Evolutionary conservation across 2,888 invertebrate species (phyloP).

Genomic region (Stegana nigrithorax): DNA sequence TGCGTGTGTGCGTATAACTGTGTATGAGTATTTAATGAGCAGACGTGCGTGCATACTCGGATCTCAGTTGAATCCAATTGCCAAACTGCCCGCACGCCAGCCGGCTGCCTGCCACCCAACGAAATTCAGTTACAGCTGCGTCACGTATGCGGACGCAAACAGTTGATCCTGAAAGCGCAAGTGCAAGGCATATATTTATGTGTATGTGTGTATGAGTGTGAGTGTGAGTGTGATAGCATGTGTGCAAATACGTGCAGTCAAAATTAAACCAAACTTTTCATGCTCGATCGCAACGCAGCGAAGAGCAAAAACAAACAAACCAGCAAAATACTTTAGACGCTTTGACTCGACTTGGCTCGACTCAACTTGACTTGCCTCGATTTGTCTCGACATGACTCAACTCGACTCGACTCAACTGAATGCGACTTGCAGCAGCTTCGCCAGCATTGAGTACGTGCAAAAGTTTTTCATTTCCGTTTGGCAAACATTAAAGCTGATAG

Average conservation of each 20-base stretch:
- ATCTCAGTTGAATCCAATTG: no score
- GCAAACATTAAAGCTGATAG: constrained; percentile 60
- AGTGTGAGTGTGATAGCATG: constrained; percentile 31
- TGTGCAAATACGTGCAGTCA: constrained; percentile 48
- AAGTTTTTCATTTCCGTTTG: constrained; percentile 61
- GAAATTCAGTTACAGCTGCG: constrained; percentile 21
- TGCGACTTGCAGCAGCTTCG: constrained; percentile 46
- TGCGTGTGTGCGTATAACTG: constrained; percentile 27
- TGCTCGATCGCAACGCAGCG: constrained; percentile 50
- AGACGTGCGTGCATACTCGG: constrained; percentile 56
- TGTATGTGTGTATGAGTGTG: constrained; percentile 36
- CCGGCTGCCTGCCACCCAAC: constrained; percentile 27
- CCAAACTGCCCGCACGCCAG: constrained; percentile 36
- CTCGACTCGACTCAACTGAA: no score
- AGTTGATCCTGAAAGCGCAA: constrained; percentile 29
- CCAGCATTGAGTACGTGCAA: constrained; percentile 57
- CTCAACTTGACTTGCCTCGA: no score
- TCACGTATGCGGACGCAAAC: neutral
- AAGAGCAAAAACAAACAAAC: constrained; percentile 22
- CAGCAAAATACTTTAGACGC: constrained; percentile 17
- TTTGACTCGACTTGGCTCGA: no score
- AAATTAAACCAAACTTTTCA: constrained; percentile 62
- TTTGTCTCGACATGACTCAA: no score
- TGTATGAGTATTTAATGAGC: constrained; percentile 59
- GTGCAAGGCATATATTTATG: constrained; percentile 35